Conservation (phyloP, 2,797 vertebrate species). For the Aselliscus stoliczkanus region DNA sequence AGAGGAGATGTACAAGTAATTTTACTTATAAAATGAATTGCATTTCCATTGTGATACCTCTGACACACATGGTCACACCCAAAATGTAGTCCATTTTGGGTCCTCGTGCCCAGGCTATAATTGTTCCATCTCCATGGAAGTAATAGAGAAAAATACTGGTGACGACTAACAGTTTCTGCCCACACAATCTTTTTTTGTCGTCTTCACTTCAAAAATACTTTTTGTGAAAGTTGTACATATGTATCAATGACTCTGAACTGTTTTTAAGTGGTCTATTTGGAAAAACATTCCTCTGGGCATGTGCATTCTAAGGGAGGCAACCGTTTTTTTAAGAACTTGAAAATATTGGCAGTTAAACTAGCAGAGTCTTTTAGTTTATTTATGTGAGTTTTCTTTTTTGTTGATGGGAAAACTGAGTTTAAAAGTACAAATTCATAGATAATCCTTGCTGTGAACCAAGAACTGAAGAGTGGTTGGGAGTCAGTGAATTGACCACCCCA, state of each 20-base stretch:
- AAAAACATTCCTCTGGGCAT: background rate
- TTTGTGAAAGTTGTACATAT: background rate
- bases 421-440: background rate
- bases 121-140: background rate
- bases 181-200: background rate
- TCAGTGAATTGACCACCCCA: constrained; percentile 42
- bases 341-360: background rate
- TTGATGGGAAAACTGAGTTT: background rate
- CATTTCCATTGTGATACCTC: background rate
- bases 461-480: constrained; percentile 21
- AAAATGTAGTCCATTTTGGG: rapidly evolving
- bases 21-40: background rate
- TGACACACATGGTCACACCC: background rate
- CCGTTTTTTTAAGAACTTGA: background rate
- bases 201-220: background rate
- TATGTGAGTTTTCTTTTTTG: background rate
- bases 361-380: background rate
- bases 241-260: background rate
- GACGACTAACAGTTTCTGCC: background rate
- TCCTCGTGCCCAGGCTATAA: too few species aligned
- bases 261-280: background rate
- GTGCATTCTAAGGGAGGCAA: background rate
- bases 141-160: background rate
- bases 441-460: background rate
- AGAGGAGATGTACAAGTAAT: background rate